Base-by-base conservation (phyloP, 1,140 invertebrate genomes). In the Atta cephalotes region DNA sequence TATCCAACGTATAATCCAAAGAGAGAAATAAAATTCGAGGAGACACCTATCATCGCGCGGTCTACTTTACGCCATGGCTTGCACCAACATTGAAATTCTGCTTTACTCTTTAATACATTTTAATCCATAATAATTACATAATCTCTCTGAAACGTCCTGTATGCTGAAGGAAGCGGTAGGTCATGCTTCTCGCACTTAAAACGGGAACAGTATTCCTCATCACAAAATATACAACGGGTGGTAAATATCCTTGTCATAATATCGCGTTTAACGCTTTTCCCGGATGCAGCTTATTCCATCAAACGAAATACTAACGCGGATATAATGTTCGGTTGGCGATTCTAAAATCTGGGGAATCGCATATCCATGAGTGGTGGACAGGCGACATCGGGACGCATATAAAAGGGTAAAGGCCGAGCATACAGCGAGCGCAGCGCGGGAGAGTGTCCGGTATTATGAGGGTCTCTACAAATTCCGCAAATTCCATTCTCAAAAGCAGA, bases 401-500 rank as follows among this genome's bases (percentile, higher is more conserved):
- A 76, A 84, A 84, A 62, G 80, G 49, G 70, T 76, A 60, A 62
- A 84, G 49, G 77, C 18, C 45, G 16, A 35, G 10, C 45, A 51
- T 12, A 78, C 18, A 49, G 63, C 63, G 28, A 45, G 65, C 51
- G 49, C 18, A 35, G 31, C 31, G 31, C 31, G 31, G n/a, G n/a
- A 0, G 31, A 39, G 53, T 81, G 68, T 71, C 79, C 51, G 21
- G 39, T 74, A 74, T 84, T 84, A 84, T 51, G 80, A 62, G 56
- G 56, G 25, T n/a, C 25, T 35, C 68, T 72, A 51, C 70, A 74
- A 62, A 84, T 84, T 84, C 70, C 56, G 70, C 39, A 35, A 60
- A 80, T 85, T 85, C 82, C 70, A n/a, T 45, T 62, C 68, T 62
- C 39, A 60, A 76, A 84, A 76, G 45, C 10, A 76, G 70, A 84